phyloP scores from a whole-genome alignment of 2,113 vertebrate genomes.

The Cygnus buccinator region DNA sequence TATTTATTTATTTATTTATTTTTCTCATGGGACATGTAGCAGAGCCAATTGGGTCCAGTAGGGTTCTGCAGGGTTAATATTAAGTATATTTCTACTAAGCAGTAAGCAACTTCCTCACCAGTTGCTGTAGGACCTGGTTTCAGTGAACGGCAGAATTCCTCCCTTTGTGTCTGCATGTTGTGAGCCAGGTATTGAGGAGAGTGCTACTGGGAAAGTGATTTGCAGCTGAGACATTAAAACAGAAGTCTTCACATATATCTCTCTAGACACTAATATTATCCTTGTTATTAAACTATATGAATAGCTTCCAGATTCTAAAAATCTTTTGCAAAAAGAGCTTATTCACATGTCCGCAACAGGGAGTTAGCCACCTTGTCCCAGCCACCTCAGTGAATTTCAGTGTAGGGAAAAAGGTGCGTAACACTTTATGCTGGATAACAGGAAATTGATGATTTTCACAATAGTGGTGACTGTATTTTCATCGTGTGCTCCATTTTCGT shows the following conservation, averaged over 20 bases:
- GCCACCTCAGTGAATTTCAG: not conserved
- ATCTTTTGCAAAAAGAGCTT: not conserved
- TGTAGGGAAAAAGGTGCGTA: accelerated
- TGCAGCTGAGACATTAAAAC: not conserved
- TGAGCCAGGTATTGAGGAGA: not conserved
- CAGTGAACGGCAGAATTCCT: not conserved
- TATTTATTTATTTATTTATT: not conserved
- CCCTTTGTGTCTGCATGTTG: not conserved
- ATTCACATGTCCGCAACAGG: not conserved
- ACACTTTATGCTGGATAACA: not conserved
- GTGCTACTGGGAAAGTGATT: not conserved
- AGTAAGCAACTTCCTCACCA: not conserved
- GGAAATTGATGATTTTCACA: not conserved
- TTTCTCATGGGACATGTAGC: not conserved
- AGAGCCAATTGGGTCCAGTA: not conserved
- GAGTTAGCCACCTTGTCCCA: not conserved
- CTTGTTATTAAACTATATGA: not conserved
- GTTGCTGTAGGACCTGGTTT: not conserved
- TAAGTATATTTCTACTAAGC: not conserved
- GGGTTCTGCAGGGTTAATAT: not conserved
- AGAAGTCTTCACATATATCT: not conserved
- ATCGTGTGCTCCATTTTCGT: not conserved
- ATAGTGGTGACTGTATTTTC: not conserved
- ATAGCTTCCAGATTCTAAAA: slow-evolving; percentile 13
- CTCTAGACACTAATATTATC: not conserved